Conservation (phyloP, 2,888 invertebrate species). For the Lepidonotus clava region DNA sequence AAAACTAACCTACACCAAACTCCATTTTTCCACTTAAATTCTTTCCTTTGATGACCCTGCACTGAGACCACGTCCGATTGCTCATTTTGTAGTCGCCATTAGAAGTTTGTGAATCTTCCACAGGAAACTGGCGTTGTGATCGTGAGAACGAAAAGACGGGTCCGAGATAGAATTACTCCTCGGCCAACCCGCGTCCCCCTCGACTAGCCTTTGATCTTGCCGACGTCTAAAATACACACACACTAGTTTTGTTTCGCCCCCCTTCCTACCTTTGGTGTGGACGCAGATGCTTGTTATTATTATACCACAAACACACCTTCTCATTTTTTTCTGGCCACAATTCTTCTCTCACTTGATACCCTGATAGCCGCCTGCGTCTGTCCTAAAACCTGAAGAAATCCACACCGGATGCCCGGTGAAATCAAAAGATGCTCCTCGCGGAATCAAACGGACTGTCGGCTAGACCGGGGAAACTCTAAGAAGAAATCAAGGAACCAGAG, state of each 20-base stretch:
- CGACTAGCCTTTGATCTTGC: neutral
- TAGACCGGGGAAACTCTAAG: too few relatives aligned
- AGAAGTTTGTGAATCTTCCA: neutral
- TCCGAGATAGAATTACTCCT: neutral
- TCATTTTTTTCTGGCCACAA: neutral
- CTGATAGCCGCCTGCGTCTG: too few relatives aligned
- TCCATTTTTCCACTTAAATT: neutral
- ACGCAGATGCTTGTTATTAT: neutral
- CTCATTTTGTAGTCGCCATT: neutral
- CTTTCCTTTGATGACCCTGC: neutral
- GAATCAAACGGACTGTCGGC: too few relatives aligned
- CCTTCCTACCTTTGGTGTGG: neutral
- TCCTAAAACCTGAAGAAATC: too few relatives aligned
- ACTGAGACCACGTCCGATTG: neutral
- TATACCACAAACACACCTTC: neutral
- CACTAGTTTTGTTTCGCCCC: neutral
- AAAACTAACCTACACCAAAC: neutral
- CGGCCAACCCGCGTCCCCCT: neutral
- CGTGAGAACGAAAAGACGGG: neutral
- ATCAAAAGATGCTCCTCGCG: too few relatives aligned
- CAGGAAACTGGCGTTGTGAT: neutral
- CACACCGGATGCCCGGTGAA: too few relatives aligned
- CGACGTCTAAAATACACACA: neutral
- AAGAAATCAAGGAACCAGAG: too few relatives aligned
- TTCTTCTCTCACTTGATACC: too few relatives aligned